A percentile compares a stretch with the other conserved stretches of the same genome.
phyloP scores from a whole-genome alignment of 2,888 invertebrate species.

The Cephus pygmeus region DNA sequence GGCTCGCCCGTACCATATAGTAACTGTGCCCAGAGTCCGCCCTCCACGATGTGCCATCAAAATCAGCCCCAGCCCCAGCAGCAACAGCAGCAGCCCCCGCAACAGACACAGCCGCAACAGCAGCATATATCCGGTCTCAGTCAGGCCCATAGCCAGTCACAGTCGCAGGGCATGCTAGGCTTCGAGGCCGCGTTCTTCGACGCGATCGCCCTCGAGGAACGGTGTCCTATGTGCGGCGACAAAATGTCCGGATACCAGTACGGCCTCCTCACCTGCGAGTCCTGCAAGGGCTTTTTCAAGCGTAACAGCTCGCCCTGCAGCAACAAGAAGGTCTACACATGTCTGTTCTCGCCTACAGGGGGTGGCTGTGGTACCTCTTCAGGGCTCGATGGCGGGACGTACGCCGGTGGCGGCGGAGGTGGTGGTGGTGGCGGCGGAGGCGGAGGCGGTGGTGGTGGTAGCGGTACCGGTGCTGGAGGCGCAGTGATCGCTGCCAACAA shows the following conservation, averaged over 20 bases:
- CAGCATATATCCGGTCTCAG: slow-evolving; percentile 23
- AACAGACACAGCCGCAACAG: slow-evolving; percentile 35
- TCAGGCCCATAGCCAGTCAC: slow-evolving; percentile 45
- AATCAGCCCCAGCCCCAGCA: slow-evolving; percentile 47
- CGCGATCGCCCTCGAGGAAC: slow-evolving; percentile 71
- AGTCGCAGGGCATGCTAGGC: slow-evolving; percentile 66
- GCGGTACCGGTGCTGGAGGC: slow-evolving; percentile 68
- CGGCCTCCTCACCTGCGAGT: slow-evolving; percentile 80
- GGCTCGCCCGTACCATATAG: slow-evolving; percentile 69
- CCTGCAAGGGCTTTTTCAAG: slow-evolving; percentile 81
- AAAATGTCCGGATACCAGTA: slow-evolving; percentile 83
- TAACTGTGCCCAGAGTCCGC: slow-evolving; percentile 66
- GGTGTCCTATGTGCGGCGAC: slow-evolving; percentile 79
- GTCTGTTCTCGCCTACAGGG: slow-evolving; percentile 68
- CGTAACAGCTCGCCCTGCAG: slow-evolving; percentile 74
- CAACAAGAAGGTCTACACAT: slow-evolving; percentile 81
- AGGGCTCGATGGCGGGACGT: slow-evolving; percentile 36
- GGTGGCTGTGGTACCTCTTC: slow-evolving; percentile 49
- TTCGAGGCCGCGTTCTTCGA: slow-evolving; percentile 69
- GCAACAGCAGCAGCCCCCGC: slow-evolving; percentile 27
- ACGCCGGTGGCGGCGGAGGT: slow-evolving; percentile 48
- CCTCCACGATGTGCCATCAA: slow-evolving; percentile 59
- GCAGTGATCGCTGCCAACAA: slow-evolving; percentile 54
- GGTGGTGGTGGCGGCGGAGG: slow-evolving; percentile 43
- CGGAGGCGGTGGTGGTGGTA: background rate